Percentiles rank a stretch among this genome's conserved stretches.
These are phyloP conservation scores for Iselma pallidipennis DNA, from an alignment of 2,888 invertebrate genomes.

Conservation along the genomic window DNA sequence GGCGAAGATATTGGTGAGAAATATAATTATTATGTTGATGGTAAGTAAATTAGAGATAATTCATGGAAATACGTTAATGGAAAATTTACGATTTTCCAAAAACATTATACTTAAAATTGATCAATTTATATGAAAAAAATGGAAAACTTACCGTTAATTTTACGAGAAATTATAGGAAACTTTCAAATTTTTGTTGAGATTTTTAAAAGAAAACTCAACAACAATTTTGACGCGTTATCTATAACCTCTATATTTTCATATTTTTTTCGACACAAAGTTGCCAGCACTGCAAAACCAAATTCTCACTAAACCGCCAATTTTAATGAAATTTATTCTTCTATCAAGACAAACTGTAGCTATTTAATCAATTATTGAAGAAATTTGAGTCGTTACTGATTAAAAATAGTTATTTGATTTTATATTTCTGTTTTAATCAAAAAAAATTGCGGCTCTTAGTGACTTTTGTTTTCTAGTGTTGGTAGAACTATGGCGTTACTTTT, in stretches of 20 bases:
- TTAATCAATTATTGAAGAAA: too few species aligned
- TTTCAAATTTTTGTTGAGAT: slow-evolving; percentile 11
- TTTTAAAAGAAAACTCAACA: slow-evolving; percentile 8
- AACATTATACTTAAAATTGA: background rate
- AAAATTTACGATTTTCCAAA: background rate
- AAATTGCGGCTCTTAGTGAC: too few species aligned
- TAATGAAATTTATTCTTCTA: too few species aligned
- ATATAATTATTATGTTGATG: slow-evolving; percentile 59
- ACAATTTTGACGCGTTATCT: slow-evolving; percentile 4
- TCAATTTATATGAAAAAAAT: background rate
- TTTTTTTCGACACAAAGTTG: slow-evolving; percentile 20
- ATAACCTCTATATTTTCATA: slow-evolving; percentile 25
- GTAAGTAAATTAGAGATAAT: slow-evolving; percentile 40
- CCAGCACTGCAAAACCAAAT: background rate
- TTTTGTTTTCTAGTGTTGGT: background rate
- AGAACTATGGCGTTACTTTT: background rate
- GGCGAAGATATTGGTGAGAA: slow-evolving; percentile 52
- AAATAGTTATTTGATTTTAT: too few species aligned
- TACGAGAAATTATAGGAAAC: background rate
- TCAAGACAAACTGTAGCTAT: too few species aligned
- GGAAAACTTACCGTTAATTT: background rate
- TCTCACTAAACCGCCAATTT: too few species aligned
- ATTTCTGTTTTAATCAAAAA: too few species aligned
- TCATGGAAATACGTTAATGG: background rate
- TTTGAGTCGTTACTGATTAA: too few species aligned